These are phyloP conservation scores for Echinometra lucunter DNA, from an alignment of 53 echinoderm and acorn worm species.

Conservation along the genomic window DNA sequence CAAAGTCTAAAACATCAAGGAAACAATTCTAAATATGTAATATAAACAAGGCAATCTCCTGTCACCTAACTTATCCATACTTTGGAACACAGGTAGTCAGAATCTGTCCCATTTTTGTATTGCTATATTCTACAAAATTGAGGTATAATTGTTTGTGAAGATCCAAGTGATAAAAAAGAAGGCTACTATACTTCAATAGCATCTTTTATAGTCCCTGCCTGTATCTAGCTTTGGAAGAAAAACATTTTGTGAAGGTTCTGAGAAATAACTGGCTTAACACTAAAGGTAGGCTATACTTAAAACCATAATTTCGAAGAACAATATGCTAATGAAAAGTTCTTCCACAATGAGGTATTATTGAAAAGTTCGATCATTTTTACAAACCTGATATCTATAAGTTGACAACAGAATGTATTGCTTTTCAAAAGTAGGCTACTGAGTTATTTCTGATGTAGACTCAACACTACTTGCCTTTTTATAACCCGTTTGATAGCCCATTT, in stretches of 20 bases:
- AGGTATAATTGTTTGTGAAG: constrained; percentile 2
- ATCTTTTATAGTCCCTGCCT: not conserved
- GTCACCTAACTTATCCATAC: not conserved
- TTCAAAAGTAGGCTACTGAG: not conserved
- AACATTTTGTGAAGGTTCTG: not conserved
- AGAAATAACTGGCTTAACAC: not conserved
- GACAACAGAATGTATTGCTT: not conserved
- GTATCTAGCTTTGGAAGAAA: not conserved
- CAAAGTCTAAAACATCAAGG: not conserved
- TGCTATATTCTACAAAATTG: not conserved
- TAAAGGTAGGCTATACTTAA: not conserved
- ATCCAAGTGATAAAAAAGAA: not conserved
- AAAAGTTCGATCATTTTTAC: too few relatives aligned
- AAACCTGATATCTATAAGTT: not conserved
- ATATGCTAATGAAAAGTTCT: not conserved
- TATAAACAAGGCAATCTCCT: constrained; percentile 2
- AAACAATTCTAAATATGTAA: not conserved
- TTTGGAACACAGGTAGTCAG: not conserved
- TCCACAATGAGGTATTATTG: not conserved
- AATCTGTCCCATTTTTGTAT: not conserved
- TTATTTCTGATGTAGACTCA: too few relatives aligned
- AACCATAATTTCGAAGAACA: not conserved
- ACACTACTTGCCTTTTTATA: too few relatives aligned
- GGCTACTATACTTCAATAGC: not conserved
- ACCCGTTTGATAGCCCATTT: too few relatives aligned